Base-by-base conservation (phyloP, 2,113 vertebrate species). In the Menidia beryllina region DNA sequence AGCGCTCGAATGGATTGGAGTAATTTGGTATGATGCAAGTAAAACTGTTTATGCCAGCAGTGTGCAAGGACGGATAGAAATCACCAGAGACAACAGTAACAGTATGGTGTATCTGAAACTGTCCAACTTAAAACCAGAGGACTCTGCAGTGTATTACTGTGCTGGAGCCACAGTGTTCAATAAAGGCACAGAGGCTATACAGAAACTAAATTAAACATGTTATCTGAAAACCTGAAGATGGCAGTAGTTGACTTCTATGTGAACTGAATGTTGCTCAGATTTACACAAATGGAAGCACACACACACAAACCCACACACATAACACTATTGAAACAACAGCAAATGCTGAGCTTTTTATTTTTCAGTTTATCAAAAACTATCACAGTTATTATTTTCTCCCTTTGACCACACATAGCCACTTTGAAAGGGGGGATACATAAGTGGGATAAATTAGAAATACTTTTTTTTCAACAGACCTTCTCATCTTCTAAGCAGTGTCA, bases 1-100 rank as follows among this genome's bases (percentile, higher is more conserved):
- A 72, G 7, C 56, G 8, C 24, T 83, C 38, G 74, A 87, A 68
- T 89, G 85, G 82, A 17, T 89, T 4, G 87, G 85, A 3, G 0
- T 0, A 4, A 59, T 74, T 39, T 83, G 17, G 21, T 6, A 3
- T 13, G 65, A 64, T 72, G 57, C 66, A 19, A 81, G 80, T 56
- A 45, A 39, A 52, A 81, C 23, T 8, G 0, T 0, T 4, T 75
- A 83, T 52, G 21, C 61, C 15, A 74, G 53, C 56, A 79, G 59
- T 41, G 11, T 70, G 4, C 23, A 67, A 43, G 82, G 65, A 48
- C 36, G 55, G 11, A 47, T 26, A 68, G 47, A 63, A 80, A 66
- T 69, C 43, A 73, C 53, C 50, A 80, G 69, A 81, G 59, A 81
- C 6, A 58, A 77, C 15, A 77, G 58, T 26, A 77, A 73, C 54